These are phyloP conservation scores for Brachionus angularis DNA, from an alignment of 1,140 invertebrate species.

Conservation along the genomic window DNA sequence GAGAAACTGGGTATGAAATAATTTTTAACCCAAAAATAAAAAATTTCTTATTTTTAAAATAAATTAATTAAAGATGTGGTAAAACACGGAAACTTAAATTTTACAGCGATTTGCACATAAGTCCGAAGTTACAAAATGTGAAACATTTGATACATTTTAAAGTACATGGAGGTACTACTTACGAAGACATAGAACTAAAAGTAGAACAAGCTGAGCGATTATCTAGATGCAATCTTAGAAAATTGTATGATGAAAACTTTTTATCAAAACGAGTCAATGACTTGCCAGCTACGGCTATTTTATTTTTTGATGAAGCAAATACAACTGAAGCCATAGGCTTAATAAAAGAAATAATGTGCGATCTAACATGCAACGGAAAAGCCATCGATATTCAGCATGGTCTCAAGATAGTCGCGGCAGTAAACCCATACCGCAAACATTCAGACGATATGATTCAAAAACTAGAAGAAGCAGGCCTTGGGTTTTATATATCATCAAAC, in stretches of 20 bases:
- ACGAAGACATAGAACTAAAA: conserved; percentile 49
- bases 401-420: conserved; percentile 53
- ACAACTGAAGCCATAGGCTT: conserved; percentile 54
- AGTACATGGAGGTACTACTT: conserved; percentile 54
- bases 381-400: conserved; percentile 46
- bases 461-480: conserved; percentile 52
- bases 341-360: conserved; percentile 54
- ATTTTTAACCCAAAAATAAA: too few relatives aligned
- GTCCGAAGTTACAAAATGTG: neutral
- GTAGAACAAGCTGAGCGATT: conserved; percentile 48
- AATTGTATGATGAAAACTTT: conserved; percentile 29
- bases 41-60: too few relatives aligned
- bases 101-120: conserved; percentile 4
- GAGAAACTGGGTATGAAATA: conserved; percentile 57
- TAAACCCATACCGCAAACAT: conserved; percentile 55
- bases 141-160: conserved; percentile 45
- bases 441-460: conserved; percentile 51
- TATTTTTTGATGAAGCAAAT: conserved; percentile 57
- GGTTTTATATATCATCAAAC: conserved; percentile 50
- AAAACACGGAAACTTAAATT: conserved; percentile 46
- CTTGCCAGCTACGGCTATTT: conserved; percentile 48
- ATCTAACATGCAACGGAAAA: conserved; percentile 49
- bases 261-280: neutral
- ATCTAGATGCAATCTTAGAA: neutral
- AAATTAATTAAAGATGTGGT: too few relatives aligned